Evolutionary conservation across 2,888 invertebrate genomes (phyloP), one percentile per base, ranked within the genome.

Genomic region (Tetropium fuscum): DNA sequence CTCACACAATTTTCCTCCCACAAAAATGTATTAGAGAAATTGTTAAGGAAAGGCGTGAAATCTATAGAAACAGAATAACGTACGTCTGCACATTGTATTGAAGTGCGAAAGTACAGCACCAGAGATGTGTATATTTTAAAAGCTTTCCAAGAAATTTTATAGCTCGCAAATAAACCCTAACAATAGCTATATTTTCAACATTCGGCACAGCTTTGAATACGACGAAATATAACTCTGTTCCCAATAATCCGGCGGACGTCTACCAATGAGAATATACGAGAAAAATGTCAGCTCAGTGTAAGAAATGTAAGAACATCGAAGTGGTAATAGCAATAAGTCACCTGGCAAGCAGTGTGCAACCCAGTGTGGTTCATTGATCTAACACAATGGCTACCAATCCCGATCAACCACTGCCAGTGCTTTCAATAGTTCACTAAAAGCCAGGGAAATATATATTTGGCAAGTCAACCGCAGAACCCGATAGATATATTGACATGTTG

Each of bases 371-470:
- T 68, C 77, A 76, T 72, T 76, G 75, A 74, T 74, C 73, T 72
- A 74, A 69, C 76, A 76, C 74, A 76, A 76, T 76, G 72, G 71
- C 71, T 66, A 73, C 74, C 74, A 73, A 74, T 75, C 74, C 70
- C 72, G 72, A 74, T 76, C 74, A 68, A 64, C 65, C 69, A 61
- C 63, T 69, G 68, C 60, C 70, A 64, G 51, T 55, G 66, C 59
- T 38, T 43, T 38, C 57, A 60, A 68, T 71, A 69, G 64, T 69
- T 71, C 69, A 70, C 69, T 30, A 51, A 60, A 25, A 57, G 38
- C 38, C 55, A 51, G 38, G 41, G 34, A 44, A 27, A 36, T 53
- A 44, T 53, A 44, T 44, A 34, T 25, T 34, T 22, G 8, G 34
- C 34, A 43, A 44, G 36, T 32, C 34, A 53, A 18, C 34, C 41